Conservation (phyloP, 1,140 invertebrate species). For the Teleopsis dalmanni region DNA sequence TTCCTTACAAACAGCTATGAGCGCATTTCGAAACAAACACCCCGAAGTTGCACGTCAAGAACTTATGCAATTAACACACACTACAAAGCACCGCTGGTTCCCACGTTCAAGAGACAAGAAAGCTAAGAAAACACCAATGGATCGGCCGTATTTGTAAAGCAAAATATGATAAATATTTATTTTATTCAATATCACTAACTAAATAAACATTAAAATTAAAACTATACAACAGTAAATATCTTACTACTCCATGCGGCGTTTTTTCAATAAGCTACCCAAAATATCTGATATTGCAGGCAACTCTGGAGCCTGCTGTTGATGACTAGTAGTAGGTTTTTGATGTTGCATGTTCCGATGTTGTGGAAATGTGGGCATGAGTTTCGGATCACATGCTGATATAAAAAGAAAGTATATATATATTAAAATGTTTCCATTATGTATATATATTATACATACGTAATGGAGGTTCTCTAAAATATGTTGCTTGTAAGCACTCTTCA, state of each 20-base stretch:
- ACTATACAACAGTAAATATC: neutral
- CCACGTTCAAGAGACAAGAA: slow-evolving; percentile 58
- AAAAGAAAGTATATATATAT: slow-evolving; percentile 15
- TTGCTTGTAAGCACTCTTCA: slow-evolving; percentile 87
- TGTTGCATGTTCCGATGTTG: slow-evolving; percentile 86
- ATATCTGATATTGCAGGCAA: slow-evolving; percentile 70
- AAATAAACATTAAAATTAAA: neutral
- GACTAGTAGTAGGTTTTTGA: slow-evolving; percentile 49
- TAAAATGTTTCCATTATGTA: slow-evolving; percentile 5
- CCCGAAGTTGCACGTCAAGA: slow-evolving; percentile 56
- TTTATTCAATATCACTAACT: neutral
- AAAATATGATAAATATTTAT: neutral
- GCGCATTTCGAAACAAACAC: slow-evolving; percentile 59
- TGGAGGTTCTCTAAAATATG: slow-evolving; percentile 92
- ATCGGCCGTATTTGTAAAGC: slow-evolving; percentile 64
- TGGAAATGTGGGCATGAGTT: slow-evolving; percentile 94
- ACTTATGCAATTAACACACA: slow-evolving; percentile 65
- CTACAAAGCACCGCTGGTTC: slow-evolving; percentile 75
- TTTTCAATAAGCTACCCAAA: slow-evolving; percentile 64
- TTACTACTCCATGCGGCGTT: slow-evolving; percentile 54
- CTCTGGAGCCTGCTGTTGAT: slow-evolving; percentile 53
- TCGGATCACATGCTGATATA: slow-evolving; percentile 83
- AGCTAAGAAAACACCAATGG: slow-evolving; percentile 58
- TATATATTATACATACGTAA: slow-evolving; percentile 63
- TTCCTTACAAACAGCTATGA: slow-evolving; percentile 52